Conservation (phyloP, 2,888 invertebrate genomes). For the Eupeodes luniger region DNA sequence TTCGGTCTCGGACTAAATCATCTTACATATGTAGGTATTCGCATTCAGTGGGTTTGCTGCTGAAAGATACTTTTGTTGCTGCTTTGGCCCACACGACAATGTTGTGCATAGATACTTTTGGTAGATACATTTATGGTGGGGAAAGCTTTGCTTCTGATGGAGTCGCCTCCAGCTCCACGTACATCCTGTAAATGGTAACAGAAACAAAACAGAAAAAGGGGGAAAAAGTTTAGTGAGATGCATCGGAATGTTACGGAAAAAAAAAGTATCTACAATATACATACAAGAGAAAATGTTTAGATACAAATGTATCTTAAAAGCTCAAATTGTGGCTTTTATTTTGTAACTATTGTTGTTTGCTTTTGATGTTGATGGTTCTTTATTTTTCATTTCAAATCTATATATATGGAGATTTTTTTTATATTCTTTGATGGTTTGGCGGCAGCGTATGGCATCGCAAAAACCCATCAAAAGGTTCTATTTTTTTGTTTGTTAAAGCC, state of each 20-base stretch:
- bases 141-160: constrained; percentile 44
- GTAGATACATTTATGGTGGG: constrained; percentile 66
- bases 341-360: constrained; percentile 3
- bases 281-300: neutral
- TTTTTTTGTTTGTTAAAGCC: constrained; percentile 19
- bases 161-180: constrained; percentile 47
- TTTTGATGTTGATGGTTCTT: neutral
- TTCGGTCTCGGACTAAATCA: constrained; percentile 81
- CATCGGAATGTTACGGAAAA: neutral
- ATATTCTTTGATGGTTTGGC: constrained; percentile 32
- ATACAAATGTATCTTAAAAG: constrained; percentile 51
- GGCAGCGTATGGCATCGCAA: constrained; percentile 17
- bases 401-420: constrained; percentile 14
- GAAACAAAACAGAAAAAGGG: neutral
- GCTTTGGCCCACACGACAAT: neutral
- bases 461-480: constrained; percentile 51
- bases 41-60: constrained; percentile 59
- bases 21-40: constrained; percentile 70
- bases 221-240: constrained; percentile 35
- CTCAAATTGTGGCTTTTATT: constrained; percentile 34
- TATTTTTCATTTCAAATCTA: neutral
- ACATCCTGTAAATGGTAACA: constrained; percentile 62
- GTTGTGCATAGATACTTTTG: constrained; percentile 66
- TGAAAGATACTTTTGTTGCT: constrained; percentile 58
- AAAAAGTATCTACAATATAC: neutral